A percentile compares a stretch with the other conserved stretches of the same genome.
Conservation (phyloP, 2,888 invertebrate species). For the Bugula neritina region DNA sequence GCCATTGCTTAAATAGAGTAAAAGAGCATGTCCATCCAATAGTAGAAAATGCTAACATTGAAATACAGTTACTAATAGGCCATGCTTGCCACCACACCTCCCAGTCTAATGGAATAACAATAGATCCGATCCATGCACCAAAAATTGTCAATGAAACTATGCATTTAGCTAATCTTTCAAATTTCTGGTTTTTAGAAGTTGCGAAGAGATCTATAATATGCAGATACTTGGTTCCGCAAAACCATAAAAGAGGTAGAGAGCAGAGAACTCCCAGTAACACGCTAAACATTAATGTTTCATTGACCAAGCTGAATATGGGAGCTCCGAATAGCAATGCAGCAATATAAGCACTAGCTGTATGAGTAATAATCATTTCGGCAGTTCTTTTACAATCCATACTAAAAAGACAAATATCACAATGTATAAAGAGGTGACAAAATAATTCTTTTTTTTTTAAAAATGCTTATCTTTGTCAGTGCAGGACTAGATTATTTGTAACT, state of each 20-base stretch:
- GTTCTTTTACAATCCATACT: not conserved
- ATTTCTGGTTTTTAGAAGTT: not conserved
- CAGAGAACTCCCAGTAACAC: not conserved
- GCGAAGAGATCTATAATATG: constrained; percentile 7
- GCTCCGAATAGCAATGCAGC: not conserved
- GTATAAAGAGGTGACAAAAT: no score
- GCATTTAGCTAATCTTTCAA: not conserved
- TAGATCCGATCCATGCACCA: constrained; percentile 24
- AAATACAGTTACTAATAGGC: constrained; percentile 26
- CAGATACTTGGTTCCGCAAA: not conserved
- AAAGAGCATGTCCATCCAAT: not conserved
- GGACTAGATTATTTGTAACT: no score
- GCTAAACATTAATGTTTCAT: constrained; percentile 3
- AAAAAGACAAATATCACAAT: no score
- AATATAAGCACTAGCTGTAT: not conserved
- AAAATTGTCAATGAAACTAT: not conserved
- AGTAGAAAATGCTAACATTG: not conserved
- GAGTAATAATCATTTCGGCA: not conserved
- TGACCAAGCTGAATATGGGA: not conserved
- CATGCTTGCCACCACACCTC: constrained; percentile 26
- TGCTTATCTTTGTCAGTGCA: no score
- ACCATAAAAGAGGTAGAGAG: not conserved
- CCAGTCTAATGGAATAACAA: constrained; percentile 25
- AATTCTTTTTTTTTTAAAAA: no score
- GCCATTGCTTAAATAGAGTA: constrained; percentile 5